Evolutionary conservation across 2,888 invertebrate species (phyloP).

Genomic region (Pandemis corylana): DNA sequence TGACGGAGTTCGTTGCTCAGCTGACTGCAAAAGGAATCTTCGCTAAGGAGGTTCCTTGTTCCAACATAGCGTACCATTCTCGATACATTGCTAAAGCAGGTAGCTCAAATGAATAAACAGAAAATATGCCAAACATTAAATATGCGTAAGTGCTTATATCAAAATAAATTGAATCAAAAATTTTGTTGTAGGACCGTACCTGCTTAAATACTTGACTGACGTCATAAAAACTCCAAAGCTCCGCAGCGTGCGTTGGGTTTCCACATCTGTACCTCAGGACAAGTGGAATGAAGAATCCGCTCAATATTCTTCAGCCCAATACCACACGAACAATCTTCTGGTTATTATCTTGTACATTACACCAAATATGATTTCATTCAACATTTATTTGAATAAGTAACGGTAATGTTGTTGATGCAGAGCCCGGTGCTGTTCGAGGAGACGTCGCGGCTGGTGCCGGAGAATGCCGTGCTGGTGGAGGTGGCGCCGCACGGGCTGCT

Average conservation of each 20-base stretch:
- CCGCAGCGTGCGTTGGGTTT: constrained; percentile 90
- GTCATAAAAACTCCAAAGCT: constrained; percentile 86
- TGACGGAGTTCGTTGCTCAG: constrained; percentile 84
- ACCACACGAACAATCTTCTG: constrained; percentile 92
- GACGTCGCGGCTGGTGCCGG: constrained; percentile 89
- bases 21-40: constrained; percentile 70
- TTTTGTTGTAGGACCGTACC: constrained; percentile 57
- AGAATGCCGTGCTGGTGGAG: constrained; percentile 92
- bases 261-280: constrained; percentile 88
- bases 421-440: constrained; percentile 92
- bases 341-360: constrained; percentile 59
- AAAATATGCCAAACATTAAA: neutral
- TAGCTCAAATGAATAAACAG: constrained; percentile 36
- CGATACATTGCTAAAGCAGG: constrained; percentile 90
- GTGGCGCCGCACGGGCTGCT: constrained; percentile 96
- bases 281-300: constrained; percentile 56
- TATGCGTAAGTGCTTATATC: too few relatives aligned
- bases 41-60: constrained; percentile 83
- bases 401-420: constrained; percentile 62
- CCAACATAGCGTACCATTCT: constrained; percentile 96
- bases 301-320: constrained; percentile 90
- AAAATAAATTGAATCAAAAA: constrained; percentile 43
- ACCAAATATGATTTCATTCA: too few relatives aligned
- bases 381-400: neutral
- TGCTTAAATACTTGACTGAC: constrained; percentile 84